Evolutionary conservation across 2,797 vertebrate species (phyloP).

Genomic region (Onychomys torridus): DNA sequence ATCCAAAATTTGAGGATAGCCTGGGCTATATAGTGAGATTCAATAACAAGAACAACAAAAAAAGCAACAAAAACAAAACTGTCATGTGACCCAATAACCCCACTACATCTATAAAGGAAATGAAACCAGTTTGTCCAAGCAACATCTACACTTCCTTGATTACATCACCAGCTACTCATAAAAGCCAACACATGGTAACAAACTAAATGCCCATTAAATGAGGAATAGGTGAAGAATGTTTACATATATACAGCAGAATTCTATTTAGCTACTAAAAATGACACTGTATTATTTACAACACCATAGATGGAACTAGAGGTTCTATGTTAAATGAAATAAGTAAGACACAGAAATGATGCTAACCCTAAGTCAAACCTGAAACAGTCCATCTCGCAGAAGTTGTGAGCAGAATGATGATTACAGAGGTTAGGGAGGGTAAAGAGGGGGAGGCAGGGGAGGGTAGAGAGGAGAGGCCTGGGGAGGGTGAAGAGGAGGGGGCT

Average conservation of each 20-base stretch:
- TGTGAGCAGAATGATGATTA: not conserved
- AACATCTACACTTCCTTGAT: not conserved
- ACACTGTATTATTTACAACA: not conserved
- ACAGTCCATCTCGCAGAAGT: not conserved
- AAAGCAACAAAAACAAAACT: not conserved
- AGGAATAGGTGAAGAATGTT: not conserved
- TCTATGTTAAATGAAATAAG: not conserved
- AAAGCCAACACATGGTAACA: not conserved
- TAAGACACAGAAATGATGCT: not conserved
- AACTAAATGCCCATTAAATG: not conserved
- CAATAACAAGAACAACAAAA: not conserved
- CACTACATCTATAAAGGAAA: not conserved
- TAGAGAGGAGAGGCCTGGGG: no score
- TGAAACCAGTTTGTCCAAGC: not conserved
- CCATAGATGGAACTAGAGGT: not conserved
- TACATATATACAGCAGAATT: not conserved
- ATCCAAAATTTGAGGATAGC: not conserved
- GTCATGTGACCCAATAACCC: not conserved
- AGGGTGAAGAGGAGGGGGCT: no score
- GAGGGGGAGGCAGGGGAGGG: no score
- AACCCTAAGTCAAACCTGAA: not conserved
- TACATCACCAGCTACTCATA: not conserved
- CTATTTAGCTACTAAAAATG: not conserved
- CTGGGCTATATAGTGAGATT: not conserved
- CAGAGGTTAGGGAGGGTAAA: not conserved